Base-by-base conservation (phyloP, 1,140 invertebrate genomes). In the Octopus bimaculoides region DNA sequence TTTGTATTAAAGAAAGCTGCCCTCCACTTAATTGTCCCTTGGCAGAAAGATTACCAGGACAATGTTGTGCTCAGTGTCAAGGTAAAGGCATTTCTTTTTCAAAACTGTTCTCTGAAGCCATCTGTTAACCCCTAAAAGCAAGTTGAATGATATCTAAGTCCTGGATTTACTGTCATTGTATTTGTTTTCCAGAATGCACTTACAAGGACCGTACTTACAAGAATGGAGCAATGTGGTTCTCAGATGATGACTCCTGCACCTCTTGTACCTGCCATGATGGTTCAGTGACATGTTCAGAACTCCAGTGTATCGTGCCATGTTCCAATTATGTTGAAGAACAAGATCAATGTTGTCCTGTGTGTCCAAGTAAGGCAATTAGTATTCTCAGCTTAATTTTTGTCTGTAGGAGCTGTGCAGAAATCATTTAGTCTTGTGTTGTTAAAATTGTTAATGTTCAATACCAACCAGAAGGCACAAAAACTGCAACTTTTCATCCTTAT, bases 221-320 rank as follows among this genome's bases (percentile, higher is more conserved):
- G 5, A 95, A 95, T 61, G 94, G 94, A 69, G 93, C 93, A 0
- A 94, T 95, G 87, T 96, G 95, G 95, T 91, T 89, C 5, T 93
- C 94, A 80, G 90, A 91, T 0, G 91, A 92, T 53, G 93, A 95
- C 84, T 93, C 94, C 0, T 96, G 95, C 85, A 90, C 90, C 79
- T 90, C 79, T 90, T 94, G 84, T 82, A 92, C 93, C 53, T 97
- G 96, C 89, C 93, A 94, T 9, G 83, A 79, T 53, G 86, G 86
- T 26, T 78, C 85, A 5, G 83, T 88, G n/a, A 87, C 86, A 78
- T 86, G 85, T 77, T 82, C 84, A 77, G 83, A 83, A 80, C 79
- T 82, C 74, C 78, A 84, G 20, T 88, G 87, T 76, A 83, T 82
- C 78, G 81, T 83, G 4, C 83, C 84, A 6, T 88, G 87, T 82